Conservation (phyloP, 2,888 invertebrate genomes). For the Endotricha flammealis region DNA sequence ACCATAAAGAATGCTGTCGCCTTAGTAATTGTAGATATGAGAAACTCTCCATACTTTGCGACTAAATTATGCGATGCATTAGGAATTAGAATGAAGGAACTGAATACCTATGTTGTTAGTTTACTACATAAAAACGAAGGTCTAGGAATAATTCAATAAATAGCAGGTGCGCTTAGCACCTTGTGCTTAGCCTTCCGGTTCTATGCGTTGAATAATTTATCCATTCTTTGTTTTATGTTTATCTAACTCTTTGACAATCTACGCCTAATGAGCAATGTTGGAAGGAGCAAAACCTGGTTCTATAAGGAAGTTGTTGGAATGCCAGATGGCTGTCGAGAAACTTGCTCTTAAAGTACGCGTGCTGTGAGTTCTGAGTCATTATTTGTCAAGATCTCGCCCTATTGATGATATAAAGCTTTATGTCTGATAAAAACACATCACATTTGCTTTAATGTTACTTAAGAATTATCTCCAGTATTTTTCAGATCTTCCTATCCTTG, state of each 20-base stretch:
- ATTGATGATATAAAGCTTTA: constrained; percentile 6
- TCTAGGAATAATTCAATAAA: constrained; percentile 33
- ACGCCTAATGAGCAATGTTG: constrained; percentile 15
- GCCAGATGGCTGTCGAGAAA: not conserved
- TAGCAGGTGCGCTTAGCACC: constrained; percentile 62
- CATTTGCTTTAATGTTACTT: not conserved
- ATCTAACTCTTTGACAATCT: constrained; percentile 14
- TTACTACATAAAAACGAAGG: constrained; percentile 21
- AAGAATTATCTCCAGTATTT: too few relatives aligned
- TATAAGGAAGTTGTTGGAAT: constrained; percentile 50
- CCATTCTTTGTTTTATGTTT: constrained; percentile 44
- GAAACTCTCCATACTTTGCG: not conserved
- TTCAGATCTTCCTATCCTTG: too few relatives aligned
- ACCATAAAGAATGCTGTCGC: not conserved
- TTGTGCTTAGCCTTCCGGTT: constrained; percentile 62
- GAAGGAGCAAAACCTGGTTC: constrained; percentile 20
- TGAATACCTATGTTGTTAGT: constrained; percentile 24
- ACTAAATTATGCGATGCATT: not conserved
- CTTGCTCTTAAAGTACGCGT: constrained; percentile 1
- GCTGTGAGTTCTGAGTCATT: constrained; percentile 20
- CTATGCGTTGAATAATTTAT: constrained; percentile 55
- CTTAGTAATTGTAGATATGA: not conserved
- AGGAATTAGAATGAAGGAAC: constrained; percentile 7
- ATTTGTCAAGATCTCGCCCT: constrained; percentile 18
- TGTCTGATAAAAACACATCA: constrained; percentile 1